Percentiles rank a stretch among this genome's conserved stretches.
Evolutionary conservation across 2,888 invertebrate species (phyloP).

Genomic region (Galeruca laticollis): DNA sequence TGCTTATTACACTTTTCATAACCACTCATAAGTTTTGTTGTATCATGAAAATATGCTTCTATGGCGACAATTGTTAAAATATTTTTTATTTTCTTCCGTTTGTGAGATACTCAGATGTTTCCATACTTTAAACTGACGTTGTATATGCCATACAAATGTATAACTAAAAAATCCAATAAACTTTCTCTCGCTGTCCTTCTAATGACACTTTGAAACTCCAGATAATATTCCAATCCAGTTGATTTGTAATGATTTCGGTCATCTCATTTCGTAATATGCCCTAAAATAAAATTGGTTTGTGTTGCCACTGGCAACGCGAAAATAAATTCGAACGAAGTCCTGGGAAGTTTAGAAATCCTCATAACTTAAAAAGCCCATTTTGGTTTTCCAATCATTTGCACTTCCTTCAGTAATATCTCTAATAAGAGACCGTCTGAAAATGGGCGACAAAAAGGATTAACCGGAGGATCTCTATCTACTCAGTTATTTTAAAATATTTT

Average conservation of each 20-base stretch:
- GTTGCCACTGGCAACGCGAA: neutral
- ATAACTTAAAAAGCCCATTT: conserved; percentile 56
- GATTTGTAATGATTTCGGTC: neutral
- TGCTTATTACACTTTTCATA: too few species aligned
- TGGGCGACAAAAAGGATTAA: neutral
- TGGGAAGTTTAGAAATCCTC: conserved; percentile 51
- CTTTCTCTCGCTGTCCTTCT: neutral
- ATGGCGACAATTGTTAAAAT: too few species aligned
- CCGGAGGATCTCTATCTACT: neutral
- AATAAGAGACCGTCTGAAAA: neutral
- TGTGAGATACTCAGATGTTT: too few species aligned
- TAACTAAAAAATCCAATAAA: too few species aligned
- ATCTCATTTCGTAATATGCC: neutral
- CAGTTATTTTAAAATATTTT: too few species aligned
- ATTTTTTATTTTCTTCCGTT: too few species aligned
- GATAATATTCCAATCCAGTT: neutral
- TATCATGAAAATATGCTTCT: too few species aligned
- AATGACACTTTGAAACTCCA: neutral
- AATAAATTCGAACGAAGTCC: neutral
- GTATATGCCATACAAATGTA: too few species aligned
- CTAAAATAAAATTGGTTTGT: neutral
- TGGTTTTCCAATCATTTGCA: conserved; percentile 57
- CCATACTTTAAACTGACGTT: too few species aligned
- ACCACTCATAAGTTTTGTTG: too few species aligned
- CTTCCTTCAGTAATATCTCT: conserved; percentile 50